Evolutionary conservation across 2,888 invertebrate species (phyloP), one percentile per base, ranked within the genome.

Genomic region (Diarsia dahlii): DNA sequence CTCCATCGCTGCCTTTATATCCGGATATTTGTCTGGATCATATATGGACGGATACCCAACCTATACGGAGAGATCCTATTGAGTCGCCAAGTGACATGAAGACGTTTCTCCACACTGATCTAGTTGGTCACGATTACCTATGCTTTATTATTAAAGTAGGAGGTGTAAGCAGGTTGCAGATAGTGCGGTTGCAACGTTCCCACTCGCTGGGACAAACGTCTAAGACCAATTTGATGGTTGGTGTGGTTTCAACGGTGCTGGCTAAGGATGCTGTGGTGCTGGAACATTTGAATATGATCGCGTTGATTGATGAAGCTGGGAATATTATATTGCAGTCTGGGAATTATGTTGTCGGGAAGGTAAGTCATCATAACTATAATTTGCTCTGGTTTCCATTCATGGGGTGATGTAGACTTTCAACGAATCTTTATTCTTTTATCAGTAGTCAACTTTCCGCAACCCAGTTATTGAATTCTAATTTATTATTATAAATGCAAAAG

Each of bases 11-110:
- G 85, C 98, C 98, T 0, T 94, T 99, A 46, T 97, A 98, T 86
- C 99, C 99, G 0, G 98, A 98, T 87, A 97, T 99, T 82, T 99
- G 99, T 89, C 96, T 99, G 64, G 99, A 99, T 86, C 98, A 98
- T 90, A 95, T 99, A 20, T 99, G 99, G 99, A 98, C 98, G 0
- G 99, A 99, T 89, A 97, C 96, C 78, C 95, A 95, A 80, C 89
- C 88, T 0, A 91, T 95, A 4, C 91, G 86, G 81, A 89, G 94
- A 83, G 97, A 95, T 92, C 90, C 90, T 64, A 87, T 95, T 0
- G 97, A 97, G 79, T 91, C 84, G 56, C 74, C 90, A 0, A 93
- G 88, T 4, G 94, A 96, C 77, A 90, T 90, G 20, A 98, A 98
- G 89, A 98, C 98, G 0, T 99, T 99, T 89, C 93, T 99, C 46